phyloP scores from a whole-genome alignment of 2,797 vertebrate species.

The Triplophysa bombifrons region DNA sequence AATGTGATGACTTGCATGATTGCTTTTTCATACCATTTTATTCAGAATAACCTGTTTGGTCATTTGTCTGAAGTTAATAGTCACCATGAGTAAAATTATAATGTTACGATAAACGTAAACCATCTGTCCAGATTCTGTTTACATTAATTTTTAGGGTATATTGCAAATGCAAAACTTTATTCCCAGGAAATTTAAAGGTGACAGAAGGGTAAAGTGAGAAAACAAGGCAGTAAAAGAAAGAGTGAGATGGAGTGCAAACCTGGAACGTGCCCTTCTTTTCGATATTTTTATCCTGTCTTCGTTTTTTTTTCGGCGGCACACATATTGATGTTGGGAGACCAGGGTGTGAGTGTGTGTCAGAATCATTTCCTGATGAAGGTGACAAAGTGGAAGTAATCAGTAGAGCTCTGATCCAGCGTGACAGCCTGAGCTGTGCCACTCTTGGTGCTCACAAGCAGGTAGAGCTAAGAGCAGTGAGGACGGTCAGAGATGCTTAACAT shows the following conservation, averaged over 20 bases:
- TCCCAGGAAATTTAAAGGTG: not conserved
- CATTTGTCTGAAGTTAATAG: not conserved
- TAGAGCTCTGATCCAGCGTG: slow-evolving; percentile 80
- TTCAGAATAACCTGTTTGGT: not conserved
- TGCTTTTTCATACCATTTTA: not conserved
- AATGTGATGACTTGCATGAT: not conserved
- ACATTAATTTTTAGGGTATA: not conserved
- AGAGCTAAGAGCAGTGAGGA: slow-evolving; percentile 1
- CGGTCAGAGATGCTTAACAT: not conserved
- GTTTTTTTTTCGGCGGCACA: slow-evolving; percentile 76
- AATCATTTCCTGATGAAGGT: slow-evolving; percentile 84
- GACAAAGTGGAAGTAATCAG: slow-evolving; percentile 87
- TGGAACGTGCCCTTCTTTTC: slow-evolving; percentile 67
- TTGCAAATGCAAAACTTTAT: not conserved
- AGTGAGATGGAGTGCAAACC: slow-evolving; percentile 47
- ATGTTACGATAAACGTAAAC: not conserved
- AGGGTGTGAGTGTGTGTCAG: slow-evolving; percentile 81
- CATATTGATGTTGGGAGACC: slow-evolving; percentile 82
- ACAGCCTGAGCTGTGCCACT: slow-evolving; percentile 76
- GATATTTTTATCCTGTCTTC: slow-evolving; percentile 83
- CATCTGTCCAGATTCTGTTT: not conserved
- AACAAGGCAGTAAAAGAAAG: slow-evolving; percentile 13
- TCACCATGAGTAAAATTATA: not conserved
- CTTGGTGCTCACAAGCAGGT: slow-evolving; percentile 77
- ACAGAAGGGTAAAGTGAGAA: not conserved